Evolutionary conservation across 64 coral and sea anemone species (phyloP), one percentile per base, ranked within the genome.

Genomic region (Stylophora pistillata): DNA sequence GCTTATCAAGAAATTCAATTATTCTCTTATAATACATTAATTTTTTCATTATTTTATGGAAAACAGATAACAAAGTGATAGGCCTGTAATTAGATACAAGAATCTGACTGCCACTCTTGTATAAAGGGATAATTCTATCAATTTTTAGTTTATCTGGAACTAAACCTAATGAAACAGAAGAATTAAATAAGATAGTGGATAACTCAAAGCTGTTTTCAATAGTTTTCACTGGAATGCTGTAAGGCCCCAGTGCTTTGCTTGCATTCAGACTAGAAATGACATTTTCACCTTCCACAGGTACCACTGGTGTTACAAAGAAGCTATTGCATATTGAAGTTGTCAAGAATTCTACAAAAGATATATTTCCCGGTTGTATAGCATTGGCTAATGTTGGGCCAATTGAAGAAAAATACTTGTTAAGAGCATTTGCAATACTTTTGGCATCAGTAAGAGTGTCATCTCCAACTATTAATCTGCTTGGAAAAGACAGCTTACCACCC

Each of bases 21-120:
- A 82, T 41, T 82, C 79, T 82, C 0, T 30, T 82, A 62, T 31
- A 82, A 62, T 31, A 82, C 79, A 63, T 85, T 47, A 85, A 0
- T n/a, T 85, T 85, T 52, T 85, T 61, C 58, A 80, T 74, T 74
- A 74, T 74, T 74, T 74, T 74, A 74, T 74, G 72, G 20, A 74
- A 74, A 74, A 74, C 72, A 74, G 72, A 41, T 34, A 74, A 47
- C 32, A 47, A 41, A 74, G 72, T 37, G 16, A 74, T 74, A 18
- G 72, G 72, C 4, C 72, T 33, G 2, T 74, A 74, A 74, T 74
- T 74, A 2, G 31, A 74, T 74, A 74, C 72, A 20, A 66, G 18
- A 66, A 1, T 23, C 21, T 66, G 63, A 23, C 18, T 66, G n/a
- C 63, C 63, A 66, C 20, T 66, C 18, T 66, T 66, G 63, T 66